Evolutionary conservation across 2,888 invertebrate species (phyloP).

Genomic region (Ptilodon capucinus): DNA sequence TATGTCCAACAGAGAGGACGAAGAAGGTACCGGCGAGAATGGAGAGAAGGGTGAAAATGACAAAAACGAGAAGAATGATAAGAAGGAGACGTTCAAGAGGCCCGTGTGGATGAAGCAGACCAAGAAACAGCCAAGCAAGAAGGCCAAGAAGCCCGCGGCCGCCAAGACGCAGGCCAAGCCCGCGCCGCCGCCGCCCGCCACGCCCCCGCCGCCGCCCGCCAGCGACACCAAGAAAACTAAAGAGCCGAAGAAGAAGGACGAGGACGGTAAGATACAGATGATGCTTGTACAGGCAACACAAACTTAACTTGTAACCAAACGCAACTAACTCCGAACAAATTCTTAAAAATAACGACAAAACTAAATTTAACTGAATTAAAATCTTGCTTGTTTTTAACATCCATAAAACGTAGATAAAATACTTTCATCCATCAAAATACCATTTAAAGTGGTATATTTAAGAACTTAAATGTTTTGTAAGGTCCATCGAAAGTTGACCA

Average conservation of each 20-base stretch:
- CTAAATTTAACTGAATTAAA: too few relatives aligned
- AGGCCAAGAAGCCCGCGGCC: slow-evolving; percentile 48
- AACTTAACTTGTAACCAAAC: too few relatives aligned
- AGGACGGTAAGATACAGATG: slow-evolving; percentile 45
- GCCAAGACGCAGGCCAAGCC: slow-evolving; percentile 48
- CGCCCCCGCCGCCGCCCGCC: slow-evolving; percentile 45
- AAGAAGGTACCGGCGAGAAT: slow-evolving; percentile 76
- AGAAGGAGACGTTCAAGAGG: slow-evolving; percentile 84
- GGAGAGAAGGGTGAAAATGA: slow-evolving; percentile 70
- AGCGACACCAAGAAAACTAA: slow-evolving; percentile 56
- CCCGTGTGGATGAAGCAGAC: slow-evolving; percentile 73
- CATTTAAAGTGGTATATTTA: too few relatives aligned
- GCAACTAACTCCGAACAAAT: too few relatives aligned
- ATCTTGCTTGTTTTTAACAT: too few relatives aligned
- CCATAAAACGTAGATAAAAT: too few relatives aligned
- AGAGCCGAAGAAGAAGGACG: slow-evolving; percentile 72
- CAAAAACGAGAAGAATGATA: slow-evolving; percentile 72
- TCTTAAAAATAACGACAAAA: too few relatives aligned
- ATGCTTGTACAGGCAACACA: too few relatives aligned
- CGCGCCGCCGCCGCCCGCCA: slow-evolving; percentile 28
- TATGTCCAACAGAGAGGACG: slow-evolving; percentile 70
- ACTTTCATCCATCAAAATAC: too few relatives aligned
- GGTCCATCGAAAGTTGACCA: too few relatives aligned
- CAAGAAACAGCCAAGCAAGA: slow-evolving; percentile 59
- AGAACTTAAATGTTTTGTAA: too few relatives aligned